Percentiles rank a stretch among this genome's conserved stretches.
These are phyloP conservation scores for Drosophila subpulchrella DNA, from an alignment of 1,140 invertebrate genomes.

Conservation along the genomic window DNA sequence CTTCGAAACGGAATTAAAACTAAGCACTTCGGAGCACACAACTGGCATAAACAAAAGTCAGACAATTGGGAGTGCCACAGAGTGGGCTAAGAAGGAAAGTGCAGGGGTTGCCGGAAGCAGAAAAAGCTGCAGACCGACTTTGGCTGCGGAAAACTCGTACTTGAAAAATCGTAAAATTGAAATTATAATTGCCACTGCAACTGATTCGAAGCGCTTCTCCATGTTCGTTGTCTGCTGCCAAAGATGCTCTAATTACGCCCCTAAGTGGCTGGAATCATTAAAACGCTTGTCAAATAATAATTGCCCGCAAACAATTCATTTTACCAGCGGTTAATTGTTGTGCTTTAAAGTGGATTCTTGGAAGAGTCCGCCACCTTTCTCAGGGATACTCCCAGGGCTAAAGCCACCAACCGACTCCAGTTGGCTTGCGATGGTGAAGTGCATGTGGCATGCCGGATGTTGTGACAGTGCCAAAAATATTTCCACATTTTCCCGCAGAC, in stretches of 20 bases:
- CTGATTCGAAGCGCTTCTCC: conserved; percentile 53
- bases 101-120: conserved; percentile 1
- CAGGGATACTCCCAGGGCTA: neutral
- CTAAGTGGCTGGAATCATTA: conserved; percentile 74
- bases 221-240: conserved; percentile 23
- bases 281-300: conserved; percentile 79
- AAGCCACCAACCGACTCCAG: conserved; percentile 15
- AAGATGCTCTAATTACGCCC: conserved; percentile 72
- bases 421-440: conserved; percentile 52
- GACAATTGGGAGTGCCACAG: conserved; percentile 19
- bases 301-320: conserved; percentile 63
- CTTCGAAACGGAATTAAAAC: conserved; percentile 66
- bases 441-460: conserved; percentile 74
- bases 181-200: conserved; percentile 80
- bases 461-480: conserved; percentile 63
- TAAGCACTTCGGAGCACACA: conserved; percentile 76
- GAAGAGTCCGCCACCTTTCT: neutral
- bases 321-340: conserved; percentile 28
- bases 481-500: conserved; percentile 62
- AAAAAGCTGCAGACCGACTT: conserved; percentile 27
- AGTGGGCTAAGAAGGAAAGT: neutral
- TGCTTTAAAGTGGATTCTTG: conserved; percentile 3
- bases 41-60: conserved; percentile 64
- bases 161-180: conserved; percentile 81
- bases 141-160: conserved; percentile 40